These are phyloP conservation scores for Apostichopus parvimensis DNA, from an alignment of 35 echinoderm and acorn worm species.

Conservation along the genomic window DNA sequence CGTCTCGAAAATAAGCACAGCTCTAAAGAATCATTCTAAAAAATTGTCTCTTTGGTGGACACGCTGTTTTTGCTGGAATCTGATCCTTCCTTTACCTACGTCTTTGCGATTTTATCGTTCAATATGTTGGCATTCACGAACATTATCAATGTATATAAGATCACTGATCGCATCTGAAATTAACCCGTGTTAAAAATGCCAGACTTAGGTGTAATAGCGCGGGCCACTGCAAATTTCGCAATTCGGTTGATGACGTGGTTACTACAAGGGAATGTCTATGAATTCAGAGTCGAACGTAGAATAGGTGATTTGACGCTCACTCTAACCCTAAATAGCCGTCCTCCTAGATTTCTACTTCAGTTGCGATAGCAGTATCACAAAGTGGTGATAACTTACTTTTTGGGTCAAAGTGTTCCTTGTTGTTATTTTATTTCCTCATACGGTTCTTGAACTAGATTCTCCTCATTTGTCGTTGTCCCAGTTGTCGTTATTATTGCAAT, in stretches of 20 bases:
- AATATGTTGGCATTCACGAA: not conserved
- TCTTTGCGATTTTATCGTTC: not conserved
- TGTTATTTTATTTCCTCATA: too few species aligned
- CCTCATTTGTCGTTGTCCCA: too few species aligned
- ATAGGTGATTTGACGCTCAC: constrained; percentile 29
- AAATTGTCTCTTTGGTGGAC: too few species aligned
- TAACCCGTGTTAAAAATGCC: constrained; percentile 30
- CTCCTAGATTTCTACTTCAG: not conserved
- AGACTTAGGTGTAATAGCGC: not conserved
- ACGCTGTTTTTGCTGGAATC: too few species aligned
- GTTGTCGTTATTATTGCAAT: too few species aligned
- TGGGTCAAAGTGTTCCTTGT: too few species aligned
- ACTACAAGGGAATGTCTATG: not conserved
- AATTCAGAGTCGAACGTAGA: constrained; percentile 30
- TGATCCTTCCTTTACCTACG: not conserved
- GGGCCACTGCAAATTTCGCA: not conserved
- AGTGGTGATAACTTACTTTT: too few species aligned
- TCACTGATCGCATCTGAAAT: not conserved
- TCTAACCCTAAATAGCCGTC: not conserved
- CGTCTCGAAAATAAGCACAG: too few species aligned
- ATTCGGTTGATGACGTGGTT: constrained; percentile 6
- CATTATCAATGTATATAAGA: not conserved
- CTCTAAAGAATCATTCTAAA: too few species aligned
- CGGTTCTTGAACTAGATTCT: too few species aligned
- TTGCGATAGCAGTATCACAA: too few species aligned